Percentiles rank a stretch among this genome's conserved stretches.
Evolutionary conservation across 2,797 vertebrate genomes (phyloP).

Genomic region (Aselliscus stoliczkanus): DNA sequence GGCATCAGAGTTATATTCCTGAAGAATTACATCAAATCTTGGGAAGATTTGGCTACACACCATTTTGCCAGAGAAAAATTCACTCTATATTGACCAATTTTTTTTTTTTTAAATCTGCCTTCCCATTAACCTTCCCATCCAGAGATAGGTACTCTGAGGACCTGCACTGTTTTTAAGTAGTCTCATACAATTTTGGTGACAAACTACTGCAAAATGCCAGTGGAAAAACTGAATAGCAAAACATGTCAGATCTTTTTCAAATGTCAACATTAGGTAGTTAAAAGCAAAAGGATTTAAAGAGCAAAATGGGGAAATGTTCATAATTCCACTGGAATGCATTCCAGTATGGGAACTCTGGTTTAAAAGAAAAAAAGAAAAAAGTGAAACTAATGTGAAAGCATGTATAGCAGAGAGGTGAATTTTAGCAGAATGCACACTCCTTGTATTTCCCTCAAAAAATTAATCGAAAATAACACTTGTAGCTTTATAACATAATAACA

Average conservation of each 20-base stretch:
- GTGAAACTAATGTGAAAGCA: neutral
- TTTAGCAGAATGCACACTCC: neutral
- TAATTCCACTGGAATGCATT: slow-evolving; percentile 45
- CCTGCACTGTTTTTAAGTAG: slow-evolving; percentile 26
- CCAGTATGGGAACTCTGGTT: neutral
- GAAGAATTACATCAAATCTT: slow-evolving; percentile 41
- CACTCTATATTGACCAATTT: neutral
- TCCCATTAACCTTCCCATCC: neutral
- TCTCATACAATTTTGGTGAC: slow-evolving; percentile 35
- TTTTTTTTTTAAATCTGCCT: neutral
- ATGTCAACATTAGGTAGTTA: slow-evolving; percentile 34
- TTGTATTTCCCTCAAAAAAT: slow-evolving; percentile 15
- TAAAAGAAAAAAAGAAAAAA: neutral
- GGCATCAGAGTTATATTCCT: slow-evolving; percentile 19
- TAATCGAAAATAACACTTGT: slow-evolving; percentile 21
- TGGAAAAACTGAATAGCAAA: slow-evolving; percentile 37
- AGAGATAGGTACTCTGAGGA: neutral
- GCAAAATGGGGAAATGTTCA: slow-evolving; percentile 36
- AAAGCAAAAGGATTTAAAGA: slow-evolving; percentile 52
- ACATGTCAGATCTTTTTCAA: slow-evolving; percentile 51
- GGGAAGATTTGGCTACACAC: neutral
- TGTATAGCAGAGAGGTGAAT: neutral
- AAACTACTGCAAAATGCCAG: slow-evolving; percentile 29
- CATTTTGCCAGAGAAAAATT: neutral
- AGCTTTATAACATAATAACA: slow-evolving; percentile 26